phyloP scores from a whole-genome alignment of 2,888 invertebrate genomes.

The Bembecia ichneumoniformis region DNA sequence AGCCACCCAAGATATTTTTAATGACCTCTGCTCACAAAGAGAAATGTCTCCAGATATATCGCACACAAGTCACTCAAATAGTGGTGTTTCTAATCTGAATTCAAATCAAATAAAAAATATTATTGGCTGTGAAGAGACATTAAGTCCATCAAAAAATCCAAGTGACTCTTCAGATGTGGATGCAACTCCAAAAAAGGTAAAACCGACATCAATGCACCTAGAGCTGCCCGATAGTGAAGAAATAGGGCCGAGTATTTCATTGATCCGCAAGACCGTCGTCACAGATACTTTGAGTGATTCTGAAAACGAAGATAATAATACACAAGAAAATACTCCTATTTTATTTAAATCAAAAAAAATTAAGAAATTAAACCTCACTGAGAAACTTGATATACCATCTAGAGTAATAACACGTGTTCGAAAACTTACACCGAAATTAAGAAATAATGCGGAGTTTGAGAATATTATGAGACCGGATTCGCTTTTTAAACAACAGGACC shows the following conservation, averaged over 20 bases:
- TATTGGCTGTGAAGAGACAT: slow-evolving; percentile 20
- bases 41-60: slow-evolving; percentile 11
- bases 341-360: slow-evolving; percentile 28
- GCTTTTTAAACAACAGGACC: slow-evolving; percentile 35
- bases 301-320: slow-evolving; percentile 35
- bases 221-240: slow-evolving; percentile 56
- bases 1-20: slow-evolving; percentile 47
- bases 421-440: slow-evolving; percentile 42
- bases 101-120: slow-evolving; percentile 26
- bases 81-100: slow-evolving; percentile 22
- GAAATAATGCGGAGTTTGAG: slow-evolving; percentile 21
- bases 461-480: slow-evolving; percentile 32
- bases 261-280: slow-evolving; percentile 14
- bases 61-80: slow-evolving; percentile 7
- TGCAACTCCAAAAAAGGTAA: slow-evolving; percentile 40
- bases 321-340: slow-evolving; percentile 35
- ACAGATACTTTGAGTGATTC: slow-evolving; percentile 47
- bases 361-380: slow-evolving; percentile 38
- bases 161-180: slow-evolving; percentile 46
- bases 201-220: slow-evolving; percentile 31
- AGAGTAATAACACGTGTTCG: slow-evolving; percentile 45
- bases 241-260: slow-evolving; percentile 38
- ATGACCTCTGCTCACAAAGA: slow-evolving; percentile 48
- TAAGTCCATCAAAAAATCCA: slow-evolving; percentile 13
- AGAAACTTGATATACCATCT: slow-evolving; percentile 41